Percentiles rank a stretch among this genome's conserved stretches.
These are phyloP conservation scores for Syngnathus rostellatus DNA, from an alignment of 2,797 vertebrate species.

Conservation along the genomic window DNA sequence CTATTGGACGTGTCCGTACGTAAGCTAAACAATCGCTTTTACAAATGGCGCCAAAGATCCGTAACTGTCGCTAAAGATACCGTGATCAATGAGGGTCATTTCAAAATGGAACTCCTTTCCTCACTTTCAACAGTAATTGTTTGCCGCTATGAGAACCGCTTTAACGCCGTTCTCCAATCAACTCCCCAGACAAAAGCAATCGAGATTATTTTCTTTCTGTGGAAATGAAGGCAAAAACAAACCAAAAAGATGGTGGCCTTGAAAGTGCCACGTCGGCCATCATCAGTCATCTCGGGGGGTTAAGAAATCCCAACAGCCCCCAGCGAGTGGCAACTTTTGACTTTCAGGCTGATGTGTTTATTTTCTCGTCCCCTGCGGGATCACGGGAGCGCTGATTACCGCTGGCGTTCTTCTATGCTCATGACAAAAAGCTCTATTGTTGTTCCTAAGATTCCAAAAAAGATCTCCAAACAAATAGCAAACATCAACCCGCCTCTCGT, in stretches of 20 bases:
- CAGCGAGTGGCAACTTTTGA: conserved; percentile 19
- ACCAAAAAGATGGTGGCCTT: conserved; percentile 3
- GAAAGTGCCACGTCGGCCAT: conserved; percentile 12
- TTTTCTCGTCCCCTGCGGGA: conserved; percentile 14
- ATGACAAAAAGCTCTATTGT: conserved; percentile 13
- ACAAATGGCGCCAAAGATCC: conserved; percentile 17
- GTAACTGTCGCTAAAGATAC: too few relatives aligned
- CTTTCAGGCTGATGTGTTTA: conserved; percentile 34
- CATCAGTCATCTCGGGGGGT: conserved; percentile 10
- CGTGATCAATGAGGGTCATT: not conserved
- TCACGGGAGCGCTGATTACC: conserved; percentile 14
- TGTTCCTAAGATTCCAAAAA: not conserved
- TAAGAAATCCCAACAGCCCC: conserved; percentile 21
- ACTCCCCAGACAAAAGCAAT: not conserved
- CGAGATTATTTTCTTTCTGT: not conserved
- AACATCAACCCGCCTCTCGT: not conserved
- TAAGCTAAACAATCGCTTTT: conserved; percentile 16
- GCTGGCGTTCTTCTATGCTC: not conserved
- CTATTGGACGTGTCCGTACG: not conserved
- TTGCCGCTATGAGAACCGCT: not conserved
- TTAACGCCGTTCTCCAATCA: not conserved
- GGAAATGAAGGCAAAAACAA: conserved; percentile 16
- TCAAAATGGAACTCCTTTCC: not conserved
- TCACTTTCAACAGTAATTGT: not conserved
- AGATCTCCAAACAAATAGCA: not conserved